Conservation (phyloP, 92 coral and sea anemone genomes). For the Heliopora coerulea region DNA sequence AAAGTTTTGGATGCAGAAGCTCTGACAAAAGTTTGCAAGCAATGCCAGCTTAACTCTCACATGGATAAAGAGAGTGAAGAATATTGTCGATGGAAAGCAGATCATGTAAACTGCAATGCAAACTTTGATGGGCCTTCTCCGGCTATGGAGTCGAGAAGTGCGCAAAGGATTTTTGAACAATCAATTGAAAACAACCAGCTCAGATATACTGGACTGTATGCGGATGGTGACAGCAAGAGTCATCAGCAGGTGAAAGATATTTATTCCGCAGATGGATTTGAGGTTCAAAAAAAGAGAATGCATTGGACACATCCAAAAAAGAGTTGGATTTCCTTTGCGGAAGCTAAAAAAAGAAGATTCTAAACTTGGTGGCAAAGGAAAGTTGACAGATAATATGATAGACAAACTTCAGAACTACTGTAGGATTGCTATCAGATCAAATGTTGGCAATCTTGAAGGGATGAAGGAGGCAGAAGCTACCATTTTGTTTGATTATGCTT, state of each 20-base stretch:
- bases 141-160: slow-evolving; percentile 54
- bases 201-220: no score
- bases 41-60: slow-evolving; percentile 36
- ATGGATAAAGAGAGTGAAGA: slow-evolving; percentile 37
- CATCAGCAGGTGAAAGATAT: slow-evolving; percentile 35
- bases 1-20: slow-evolving; percentile 55
- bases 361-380: slow-evolving; percentile 56
- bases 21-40: slow-evolving; percentile 40
- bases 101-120: slow-evolving; percentile 30
- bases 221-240: slow-evolving; percentile 49
- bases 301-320: slow-evolving; percentile 56
- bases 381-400: slow-evolving; percentile 52
- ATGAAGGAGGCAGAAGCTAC: slow-evolving; percentile 56
- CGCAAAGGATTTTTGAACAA: slow-evolving; percentile 43
- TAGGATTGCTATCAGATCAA: slow-evolving; percentile 57
- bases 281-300: slow-evolving; percentile 44
- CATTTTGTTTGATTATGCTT: slow-evolving; percentile 58
- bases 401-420: slow-evolving; percentile 59
- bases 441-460: slow-evolving; percentile 55
- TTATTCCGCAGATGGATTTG: slow-evolving; percentile 19
- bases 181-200: no score
- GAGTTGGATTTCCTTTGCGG: slow-evolving; percentile 56
- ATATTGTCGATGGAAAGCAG: slow-evolving; percentile 41
- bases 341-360: slow-evolving; percentile 52
- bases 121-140: slow-evolving; percentile 49